These are phyloP conservation scores for Peromyscus maniculatus DNA, from an alignment of 2,113 vertebrate genomes.

Conservation along the genomic window DNA sequence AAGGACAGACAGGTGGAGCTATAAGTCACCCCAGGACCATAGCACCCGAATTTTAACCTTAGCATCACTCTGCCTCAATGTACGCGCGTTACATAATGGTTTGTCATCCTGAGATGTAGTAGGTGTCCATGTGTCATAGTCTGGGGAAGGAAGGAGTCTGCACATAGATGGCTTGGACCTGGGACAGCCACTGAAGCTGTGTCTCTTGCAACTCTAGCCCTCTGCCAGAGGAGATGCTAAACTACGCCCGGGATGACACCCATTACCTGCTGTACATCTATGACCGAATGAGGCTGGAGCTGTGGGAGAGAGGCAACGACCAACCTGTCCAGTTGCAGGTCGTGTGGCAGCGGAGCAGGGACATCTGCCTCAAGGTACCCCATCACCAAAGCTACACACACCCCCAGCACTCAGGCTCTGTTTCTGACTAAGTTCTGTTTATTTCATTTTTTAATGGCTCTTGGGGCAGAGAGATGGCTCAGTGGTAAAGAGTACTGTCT, in stretches of 20 bases:
- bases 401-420: fast-evolving
- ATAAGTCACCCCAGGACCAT: neutral
- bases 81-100: neutral
- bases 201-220: constrained; percentile 87
- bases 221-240: constrained; percentile 95
- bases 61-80: neutral
- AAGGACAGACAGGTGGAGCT: neutral
- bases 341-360: constrained; percentile 95
- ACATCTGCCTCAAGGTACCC: constrained; percentile 94
- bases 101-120: neutral
- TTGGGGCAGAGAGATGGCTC: neutral
- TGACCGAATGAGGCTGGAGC: constrained; percentile 90
- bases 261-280: constrained; percentile 98
- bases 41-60: neutral
- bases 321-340: constrained; percentile 91
- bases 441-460: neutral
- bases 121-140: no score
- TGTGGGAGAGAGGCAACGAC: constrained; percentile 90
- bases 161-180: fast-evolving
- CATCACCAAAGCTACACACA: neutral
- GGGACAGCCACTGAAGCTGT: fast-evolving
- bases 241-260: constrained; percentile 95
- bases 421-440: neutral
- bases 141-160: neutral
- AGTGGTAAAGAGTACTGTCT: neutral